Evolutionary conservation across 2,888 invertebrate species (phyloP).

Genomic region (Drosophila atripex): DNA sequence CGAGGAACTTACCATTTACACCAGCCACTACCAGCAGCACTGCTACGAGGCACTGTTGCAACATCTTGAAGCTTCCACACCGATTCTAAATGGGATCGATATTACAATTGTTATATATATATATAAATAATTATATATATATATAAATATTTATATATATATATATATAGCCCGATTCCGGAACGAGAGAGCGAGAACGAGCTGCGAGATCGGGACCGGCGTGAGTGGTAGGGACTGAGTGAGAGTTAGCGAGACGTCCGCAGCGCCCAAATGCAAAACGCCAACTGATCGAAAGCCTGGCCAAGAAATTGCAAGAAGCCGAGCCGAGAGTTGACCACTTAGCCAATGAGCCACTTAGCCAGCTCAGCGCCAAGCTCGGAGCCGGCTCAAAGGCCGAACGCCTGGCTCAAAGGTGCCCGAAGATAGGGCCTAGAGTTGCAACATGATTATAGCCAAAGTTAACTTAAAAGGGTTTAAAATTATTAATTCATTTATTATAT

Average conservation of each 20-base stretch:
- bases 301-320: constrained; percentile 81
- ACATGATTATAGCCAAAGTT: background rate
- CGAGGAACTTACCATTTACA: constrained; percentile 58
- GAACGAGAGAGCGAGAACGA: constrained; percentile 13
- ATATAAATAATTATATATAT: constrained; percentile 1
- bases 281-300: constrained; percentile 72
- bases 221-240: constrained; percentile 7
- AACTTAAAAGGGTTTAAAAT: background rate
- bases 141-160: constrained; percentile 5
- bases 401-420: background rate
- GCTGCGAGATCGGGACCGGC: constrained; percentile 24
- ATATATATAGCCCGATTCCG: constrained; percentile 12
- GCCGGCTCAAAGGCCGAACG: background rate
- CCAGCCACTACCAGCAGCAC: constrained; percentile 53
- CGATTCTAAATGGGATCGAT: constrained; percentile 16
- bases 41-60: constrained; percentile 59
- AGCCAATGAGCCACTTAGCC: constrained; percentile 4
- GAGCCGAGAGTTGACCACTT: constrained; percentile 46
- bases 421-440: background rate
- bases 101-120: constrained; percentile 6
- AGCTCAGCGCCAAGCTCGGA: background rate
- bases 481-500: background rate
- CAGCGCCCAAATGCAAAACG: constrained; percentile 78
- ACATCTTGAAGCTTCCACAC: constrained; percentile 53
- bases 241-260: constrained; percentile 60